A percentile compares a stretch with the other conserved stretches of the same genome.
These are phyloP conservation scores for Pissodes strobi DNA, from an alignment of 1,140 invertebrate species.

Conservation along the genomic window DNA sequence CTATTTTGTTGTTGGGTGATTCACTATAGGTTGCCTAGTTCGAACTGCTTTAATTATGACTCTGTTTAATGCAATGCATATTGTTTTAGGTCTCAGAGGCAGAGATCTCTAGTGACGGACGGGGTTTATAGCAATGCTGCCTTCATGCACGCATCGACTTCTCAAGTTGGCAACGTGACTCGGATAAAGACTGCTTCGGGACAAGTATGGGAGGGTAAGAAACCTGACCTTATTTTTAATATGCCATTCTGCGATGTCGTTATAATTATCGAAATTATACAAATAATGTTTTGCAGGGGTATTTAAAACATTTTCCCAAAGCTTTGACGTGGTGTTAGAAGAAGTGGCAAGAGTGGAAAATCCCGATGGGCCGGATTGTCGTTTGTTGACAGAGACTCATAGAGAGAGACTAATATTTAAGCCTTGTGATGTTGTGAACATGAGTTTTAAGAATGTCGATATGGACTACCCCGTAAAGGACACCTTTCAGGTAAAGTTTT, in stretches of 20 bases:
- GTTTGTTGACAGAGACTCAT: conserved; percentile 67
- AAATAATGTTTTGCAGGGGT: conserved; percentile 59
- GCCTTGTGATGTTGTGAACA: conserved; percentile 77
- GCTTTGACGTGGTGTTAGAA: conserved; percentile 76
- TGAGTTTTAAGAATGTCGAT: conserved; percentile 81
- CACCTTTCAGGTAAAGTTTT: conserved; percentile 66
- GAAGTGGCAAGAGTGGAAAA: conserved; percentile 80
- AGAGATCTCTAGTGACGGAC: conserved; percentile 68
- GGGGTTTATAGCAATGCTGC: conserved; percentile 85
- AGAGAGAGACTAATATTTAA: conserved; percentile 87
- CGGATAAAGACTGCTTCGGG: conserved; percentile 82
- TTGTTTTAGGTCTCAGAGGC: too few species aligned
- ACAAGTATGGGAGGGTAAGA: conserved; percentile 74
- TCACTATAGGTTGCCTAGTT: too few species aligned
- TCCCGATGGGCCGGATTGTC: conserved; percentile 46
- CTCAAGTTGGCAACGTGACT: conserved; percentile 79
- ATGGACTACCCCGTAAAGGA: conserved; percentile 85
- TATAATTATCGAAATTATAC: background rate
- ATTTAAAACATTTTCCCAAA: conserved; percentile 82
- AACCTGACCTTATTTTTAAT: background rate
- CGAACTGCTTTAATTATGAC: too few species aligned
- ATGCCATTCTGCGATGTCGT: background rate
- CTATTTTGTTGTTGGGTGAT: too few species aligned
- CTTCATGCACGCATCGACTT: conserved; percentile 84
- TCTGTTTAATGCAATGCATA: too few species aligned